phyloP scores from a whole-genome alignment of 2,113 vertebrate species.

The Periophthalmodon schlosseri region DNA sequence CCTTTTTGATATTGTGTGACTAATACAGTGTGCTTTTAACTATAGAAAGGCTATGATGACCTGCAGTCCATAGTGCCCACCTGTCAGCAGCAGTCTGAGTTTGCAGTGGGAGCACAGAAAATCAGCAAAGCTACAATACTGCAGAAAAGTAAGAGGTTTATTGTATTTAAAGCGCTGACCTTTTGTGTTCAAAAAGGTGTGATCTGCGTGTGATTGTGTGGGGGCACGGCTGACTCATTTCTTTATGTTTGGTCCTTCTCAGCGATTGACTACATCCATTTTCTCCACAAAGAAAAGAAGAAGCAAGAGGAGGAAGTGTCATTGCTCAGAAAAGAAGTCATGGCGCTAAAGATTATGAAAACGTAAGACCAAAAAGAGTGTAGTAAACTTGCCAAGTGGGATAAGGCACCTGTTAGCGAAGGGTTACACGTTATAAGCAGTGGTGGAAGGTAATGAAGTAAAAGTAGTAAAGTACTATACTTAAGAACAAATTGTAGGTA shows the following conservation, averaged over 20 bases:
- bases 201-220: background rate
- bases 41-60: conserved; percentile 96
- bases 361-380: conserved; percentile 80
- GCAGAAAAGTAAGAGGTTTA: conserved; percentile 88
- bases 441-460: too few species aligned
- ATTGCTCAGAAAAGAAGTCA: conserved; percentile 91
- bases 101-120: conserved; percentile 88
- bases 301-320: conserved; percentile 98
- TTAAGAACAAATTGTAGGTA: too few species aligned
- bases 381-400: background rate
- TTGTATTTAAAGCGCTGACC: background rate
- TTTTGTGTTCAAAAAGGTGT: background rate
- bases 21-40: background rate
- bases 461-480: too few species aligned
- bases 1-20: background rate
- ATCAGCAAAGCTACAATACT: conserved; percentile 96
- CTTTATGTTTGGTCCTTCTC: conserved; percentile 21
- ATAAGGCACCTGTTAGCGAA: background rate
- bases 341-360: conserved; percentile 99
- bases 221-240: conserved; percentile 14
- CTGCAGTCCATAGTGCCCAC: conserved; percentile 95
- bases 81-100: conserved; percentile 94
- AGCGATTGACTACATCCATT: conserved; percentile 99
- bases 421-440: background rate
- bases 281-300: conserved; percentile 98